Percentiles rank a stretch among this genome's conserved stretches.
phyloP scores from a whole-genome alignment of 2,888 invertebrate species.

The Lissocephala sabroskyi region DNA sequence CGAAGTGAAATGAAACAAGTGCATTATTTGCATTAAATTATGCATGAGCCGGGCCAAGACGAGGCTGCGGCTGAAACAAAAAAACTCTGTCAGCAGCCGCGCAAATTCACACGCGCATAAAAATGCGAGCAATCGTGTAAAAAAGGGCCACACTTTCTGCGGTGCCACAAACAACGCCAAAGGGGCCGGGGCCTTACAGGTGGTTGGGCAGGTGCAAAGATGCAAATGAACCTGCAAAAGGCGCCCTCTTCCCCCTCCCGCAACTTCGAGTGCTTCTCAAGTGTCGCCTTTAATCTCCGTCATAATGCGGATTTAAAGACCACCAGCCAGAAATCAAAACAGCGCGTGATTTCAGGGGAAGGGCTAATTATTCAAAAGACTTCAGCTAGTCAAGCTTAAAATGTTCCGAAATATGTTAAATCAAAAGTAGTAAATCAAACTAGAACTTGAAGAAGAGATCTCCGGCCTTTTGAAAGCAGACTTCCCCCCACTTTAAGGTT shows the following conservation, averaged over 20 bases:
- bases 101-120: constrained; percentile 45
- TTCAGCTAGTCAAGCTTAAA: too few species aligned
- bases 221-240: background rate
- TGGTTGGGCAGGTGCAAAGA: background rate
- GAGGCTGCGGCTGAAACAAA: background rate
- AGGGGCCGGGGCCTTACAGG: background rate
- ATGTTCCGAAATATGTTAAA: too few species aligned
- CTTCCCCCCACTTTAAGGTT: too few species aligned
- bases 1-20: constrained; percentile 64
- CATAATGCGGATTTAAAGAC: too few species aligned
- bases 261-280: background rate
- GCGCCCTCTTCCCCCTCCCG: background rate
- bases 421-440: too few species aligned
- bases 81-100: constrained; percentile 57
- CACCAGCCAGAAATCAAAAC: too few species aligned
- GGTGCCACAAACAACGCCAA: background rate
- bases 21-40: constrained; percentile 66
- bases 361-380: too few species aligned
- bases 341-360: too few species aligned
- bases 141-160: background rate
- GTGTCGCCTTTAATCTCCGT: too few species aligned
- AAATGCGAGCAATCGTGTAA: background rate
- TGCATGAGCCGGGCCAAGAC: constrained; percentile 49
- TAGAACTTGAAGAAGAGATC: too few species aligned
- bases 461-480: too few species aligned